Evolutionary conservation across 2,113 vertebrate species (phyloP), one percentile per base, ranked within the genome.

Genomic region (Heloderma charlesbogerti): DNA sequence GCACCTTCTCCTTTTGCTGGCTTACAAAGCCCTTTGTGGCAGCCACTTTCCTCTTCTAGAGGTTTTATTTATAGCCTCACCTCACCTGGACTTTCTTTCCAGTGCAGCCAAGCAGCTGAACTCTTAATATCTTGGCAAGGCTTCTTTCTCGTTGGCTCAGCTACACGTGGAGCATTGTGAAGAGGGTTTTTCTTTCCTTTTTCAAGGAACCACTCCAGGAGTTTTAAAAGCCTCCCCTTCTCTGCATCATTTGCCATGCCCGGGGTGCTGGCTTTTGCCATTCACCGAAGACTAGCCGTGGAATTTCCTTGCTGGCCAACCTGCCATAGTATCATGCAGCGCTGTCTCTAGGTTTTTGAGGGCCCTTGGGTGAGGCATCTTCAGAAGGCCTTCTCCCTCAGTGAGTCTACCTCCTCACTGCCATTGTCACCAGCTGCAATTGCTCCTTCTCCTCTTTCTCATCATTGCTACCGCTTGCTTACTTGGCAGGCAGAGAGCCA

Each of bases 41-140:
- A 94, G 95, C 94, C 91, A 92, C 95, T 88, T 95, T 94, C 96
- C 93, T 94, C 94, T 95, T 94, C 93, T 92, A 87, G 88, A 91
- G 95, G 78, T 94, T 94, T 95, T 96, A 96, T 96, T 96, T 96
- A 96, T 97, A 97, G 96, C 78, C 94, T 94, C 93, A 89, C 93
- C 60, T 96, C 94, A 77, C 92, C 93, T 2, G 80, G 60, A 91
- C 57, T 60, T 66, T 91, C 67, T 95, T 72, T 92, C 72, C 5
- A 0, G 81, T 16, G 0, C 95, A 94, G 94, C 94, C 94, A 93
- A 96, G 94, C 93, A 60, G 89, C 95, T 91, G 94, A 93, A 87
- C 93, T 81, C 31, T 0, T 10, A 34, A 31, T 0, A 0, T 37
- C 13, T 8, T 0, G 0, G 89, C 66, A 54, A 94, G 74, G 89